Evolutionary conservation across 2,113 vertebrate species (phyloP).

Genomic region (Raja brachyura): DNA sequence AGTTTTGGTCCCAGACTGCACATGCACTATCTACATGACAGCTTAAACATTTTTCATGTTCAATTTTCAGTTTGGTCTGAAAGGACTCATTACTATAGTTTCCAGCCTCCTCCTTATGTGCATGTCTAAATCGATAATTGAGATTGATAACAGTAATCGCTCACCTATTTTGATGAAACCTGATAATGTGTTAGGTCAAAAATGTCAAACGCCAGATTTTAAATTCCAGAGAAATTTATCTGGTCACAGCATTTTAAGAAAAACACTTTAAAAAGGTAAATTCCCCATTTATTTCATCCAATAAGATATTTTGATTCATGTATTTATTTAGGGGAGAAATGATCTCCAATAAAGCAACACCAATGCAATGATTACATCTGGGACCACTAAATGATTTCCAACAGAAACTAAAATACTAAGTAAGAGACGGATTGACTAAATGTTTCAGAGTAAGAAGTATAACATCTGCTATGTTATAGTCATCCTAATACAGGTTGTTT

Average conservation of each 20-base stretch:
- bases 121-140: neutral
- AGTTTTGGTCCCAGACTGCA: neutral
- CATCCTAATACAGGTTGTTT: neutral
- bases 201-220: neutral
- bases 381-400: neutral
- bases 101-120: neutral
- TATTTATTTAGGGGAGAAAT: neutral
- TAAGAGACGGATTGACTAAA: neutral
- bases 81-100: neutral
- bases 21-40: neutral
- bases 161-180: neutral
- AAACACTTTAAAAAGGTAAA: neutral
- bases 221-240: neutral
- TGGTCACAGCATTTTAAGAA: slow-evolving; percentile 5
- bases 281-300: neutral
- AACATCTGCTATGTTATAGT: neutral
- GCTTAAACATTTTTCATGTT: neutral
- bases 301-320: neutral
- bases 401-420: neutral
- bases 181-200: neutral
- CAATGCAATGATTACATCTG: neutral
- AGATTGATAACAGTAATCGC: slow-evolving; percentile 12
- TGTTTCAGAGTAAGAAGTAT: neutral
- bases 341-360: neutral
- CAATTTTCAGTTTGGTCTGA: slow-evolving; percentile 14